phyloP scores from a whole-genome alignment of 2,888 invertebrate species.

The Ichneumoninae sp. region DNA sequence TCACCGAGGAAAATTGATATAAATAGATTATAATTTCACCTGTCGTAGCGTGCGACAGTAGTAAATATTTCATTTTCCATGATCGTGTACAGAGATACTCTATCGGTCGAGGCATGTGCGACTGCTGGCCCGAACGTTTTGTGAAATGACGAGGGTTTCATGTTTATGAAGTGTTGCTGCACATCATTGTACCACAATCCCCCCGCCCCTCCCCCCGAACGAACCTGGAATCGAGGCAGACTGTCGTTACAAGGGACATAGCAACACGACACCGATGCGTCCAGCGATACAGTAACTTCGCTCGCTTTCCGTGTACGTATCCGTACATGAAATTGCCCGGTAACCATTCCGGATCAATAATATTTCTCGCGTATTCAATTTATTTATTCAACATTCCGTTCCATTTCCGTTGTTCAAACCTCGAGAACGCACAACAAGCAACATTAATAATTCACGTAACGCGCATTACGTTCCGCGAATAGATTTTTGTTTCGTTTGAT shows the following conservation, averaged over 20 bases:
- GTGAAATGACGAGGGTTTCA: constrained; percentile 73
- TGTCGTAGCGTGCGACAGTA: constrained; percentile 27
- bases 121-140: constrained; percentile 58
- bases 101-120: constrained; percentile 29
- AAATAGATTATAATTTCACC: constrained; percentile 32
- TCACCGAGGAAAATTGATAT: background rate
- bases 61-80: constrained; percentile 4
- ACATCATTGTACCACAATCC: constrained; percentile 58
- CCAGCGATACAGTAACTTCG: constrained; percentile 67
- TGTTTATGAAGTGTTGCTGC: constrained; percentile 77
- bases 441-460: background rate
- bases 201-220: constrained; percentile 62
- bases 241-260: constrained; percentile 72
- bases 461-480: background rate
- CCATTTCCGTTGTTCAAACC: background rate
- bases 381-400: constrained; percentile 12
- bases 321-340: constrained; percentile 29
- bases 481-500: background rate
- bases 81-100: constrained; percentile 35
- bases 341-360: constrained; percentile 53
- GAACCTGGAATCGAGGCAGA: constrained; percentile 60
- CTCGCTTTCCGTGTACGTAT: constrained; percentile 13
- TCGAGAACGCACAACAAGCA: background rate
- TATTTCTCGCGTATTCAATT: constrained; percentile 31
- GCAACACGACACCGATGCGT: constrained; percentile 69